Evolutionary conservation across 2,888 invertebrate genomes (phyloP), one percentile per base, ranked within the genome.

Genomic region (Leptopilina syphax): DNA sequence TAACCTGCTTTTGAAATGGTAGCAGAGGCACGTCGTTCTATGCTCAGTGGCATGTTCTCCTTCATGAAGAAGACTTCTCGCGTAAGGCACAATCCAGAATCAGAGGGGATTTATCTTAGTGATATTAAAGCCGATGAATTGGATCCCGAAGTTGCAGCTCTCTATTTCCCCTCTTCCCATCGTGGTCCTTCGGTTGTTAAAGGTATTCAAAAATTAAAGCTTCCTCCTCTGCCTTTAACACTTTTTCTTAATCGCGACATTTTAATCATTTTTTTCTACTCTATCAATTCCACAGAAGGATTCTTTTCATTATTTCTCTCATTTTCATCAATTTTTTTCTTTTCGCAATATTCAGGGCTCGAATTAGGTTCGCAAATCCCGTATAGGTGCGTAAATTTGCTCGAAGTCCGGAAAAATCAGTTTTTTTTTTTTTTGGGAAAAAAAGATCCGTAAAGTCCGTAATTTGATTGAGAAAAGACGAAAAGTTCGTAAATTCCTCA

Each of bases 11-110:
- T 85, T 86, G 87, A 78, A 84, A 82, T 86, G 87, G 85, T 84
- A 89, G 91, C 90, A 82, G 92, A 92, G 84, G 93, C 93, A 83
- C 93, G 94, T 85, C 92, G 93, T 83, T 97, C 97, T 65, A 97
- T 97, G 94, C 94, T 98, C 83, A 96, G 97, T 90, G 96, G 96
- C 87, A 96, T 98, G 96, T 96, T 98, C 92, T 96, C 97, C 85
- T 98, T 98, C 92, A 98, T 98, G 96, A 95, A 96, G 91, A 95
- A 95, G 88, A 95, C 94, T 63, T 92, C 92, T 81, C 94, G 94
- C 85, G 93, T 94, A 86, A 93, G 94, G 83, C 94, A 94, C 87
- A 94, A 93, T 87, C 93, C 94, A 44, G 94, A 94, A 88, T 93
- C 95, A 13, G 97, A 96, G 86, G 97, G 97, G 79, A 96, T 98